A percentile compares a stretch with the other conserved stretches of the same genome.
These are phyloP conservation scores for Platanista minor DNA, from an alignment of 2,113 vertebrate genomes.

Conservation along the genomic window DNA sequence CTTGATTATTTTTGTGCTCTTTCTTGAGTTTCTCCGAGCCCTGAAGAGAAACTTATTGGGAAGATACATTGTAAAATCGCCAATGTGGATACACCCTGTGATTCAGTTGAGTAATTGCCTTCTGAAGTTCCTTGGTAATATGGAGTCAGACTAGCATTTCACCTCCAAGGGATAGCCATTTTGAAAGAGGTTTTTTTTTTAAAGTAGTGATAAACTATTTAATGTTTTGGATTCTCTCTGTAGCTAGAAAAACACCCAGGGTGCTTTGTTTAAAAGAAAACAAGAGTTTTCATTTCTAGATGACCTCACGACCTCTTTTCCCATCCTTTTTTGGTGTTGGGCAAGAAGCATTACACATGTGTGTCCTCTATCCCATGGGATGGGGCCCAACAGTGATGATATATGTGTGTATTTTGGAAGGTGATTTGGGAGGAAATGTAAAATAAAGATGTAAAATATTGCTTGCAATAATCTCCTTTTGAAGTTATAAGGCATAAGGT, in stretches of 20 bases:
- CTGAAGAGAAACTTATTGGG: not conserved
- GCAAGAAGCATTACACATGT: not conserved
- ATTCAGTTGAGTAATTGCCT: not conserved
- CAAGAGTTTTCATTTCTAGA: not conserved
- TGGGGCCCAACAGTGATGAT: not conserved
- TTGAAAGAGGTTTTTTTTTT: not conserved
- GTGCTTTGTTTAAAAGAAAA: not conserved
- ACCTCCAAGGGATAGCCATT: not conserved
- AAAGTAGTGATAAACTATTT: not conserved
- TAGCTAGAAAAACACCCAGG: not conserved
- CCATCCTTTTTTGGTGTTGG: not conserved
- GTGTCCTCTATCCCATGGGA: not conserved
- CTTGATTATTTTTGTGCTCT: not conserved
- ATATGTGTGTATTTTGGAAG: constrained; percentile 13
- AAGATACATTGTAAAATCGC: not conserved
- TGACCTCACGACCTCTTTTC: not conserved
- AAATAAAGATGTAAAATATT: constrained; percentile 19
- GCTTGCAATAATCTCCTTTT: constrained; percentile 1
- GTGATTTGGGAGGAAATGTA: not conserved
- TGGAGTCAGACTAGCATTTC: not conserved
- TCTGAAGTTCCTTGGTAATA: not conserved
- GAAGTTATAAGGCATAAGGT: constrained; percentile 23
- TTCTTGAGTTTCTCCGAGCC: not conserved
- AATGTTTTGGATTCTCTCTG: constrained; percentile 5
- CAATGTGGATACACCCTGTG: not conserved